Evolutionary conservation across 2,888 invertebrate species (phyloP).

Genomic region (Platycheirus albimanus): DNA sequence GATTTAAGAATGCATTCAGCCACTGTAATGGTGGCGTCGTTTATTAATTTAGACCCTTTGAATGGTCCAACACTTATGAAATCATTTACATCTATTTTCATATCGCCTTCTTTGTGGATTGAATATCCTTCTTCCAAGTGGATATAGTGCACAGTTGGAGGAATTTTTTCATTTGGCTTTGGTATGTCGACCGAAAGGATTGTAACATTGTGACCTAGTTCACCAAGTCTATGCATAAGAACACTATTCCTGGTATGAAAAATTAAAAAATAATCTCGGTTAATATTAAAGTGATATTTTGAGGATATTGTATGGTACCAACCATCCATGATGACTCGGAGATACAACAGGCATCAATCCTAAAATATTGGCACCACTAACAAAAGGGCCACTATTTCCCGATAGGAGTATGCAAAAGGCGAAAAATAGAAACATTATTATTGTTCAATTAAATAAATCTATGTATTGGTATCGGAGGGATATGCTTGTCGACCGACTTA

Average conservation of each 20-base stretch:
- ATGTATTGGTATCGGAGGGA: too few relatives aligned
- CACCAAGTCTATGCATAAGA: slow-evolving; percentile 68
- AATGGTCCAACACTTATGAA: slow-evolving; percentile 24
- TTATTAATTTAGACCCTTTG: slow-evolving; percentile 36
- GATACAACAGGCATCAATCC: slow-evolving; percentile 4
- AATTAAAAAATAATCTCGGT: not conserved
- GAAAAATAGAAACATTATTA: not conserved
- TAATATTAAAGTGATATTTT: not conserved
- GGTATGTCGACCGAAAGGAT: slow-evolving; percentile 75
- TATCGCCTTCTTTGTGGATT: slow-evolving; percentile 23
- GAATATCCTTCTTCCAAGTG: slow-evolving; percentile 76
- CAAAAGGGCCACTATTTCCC: too few relatives aligned
- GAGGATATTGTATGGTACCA: not conserved
- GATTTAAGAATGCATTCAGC: slow-evolving; percentile 61
- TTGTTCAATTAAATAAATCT: not conserved
- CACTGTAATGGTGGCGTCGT: slow-evolving; percentile 61
- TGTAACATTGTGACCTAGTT: slow-evolving; percentile 75
- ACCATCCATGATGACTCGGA: slow-evolving; percentile 16
- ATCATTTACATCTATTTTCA: not conserved
- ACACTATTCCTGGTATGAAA: slow-evolving; percentile 74
- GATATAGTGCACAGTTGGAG: slow-evolving; percentile 76
- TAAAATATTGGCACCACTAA: slow-evolving; percentile 1
- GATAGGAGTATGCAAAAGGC: not conserved
- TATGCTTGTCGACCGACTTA: too few relatives aligned
- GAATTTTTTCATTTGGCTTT: slow-evolving; percentile 59